A percentile compares a stretch with the other conserved stretches of the same genome.
phyloP scores from a whole-genome alignment of 2,113 vertebrate species.

The Origma solitaria region DNA sequence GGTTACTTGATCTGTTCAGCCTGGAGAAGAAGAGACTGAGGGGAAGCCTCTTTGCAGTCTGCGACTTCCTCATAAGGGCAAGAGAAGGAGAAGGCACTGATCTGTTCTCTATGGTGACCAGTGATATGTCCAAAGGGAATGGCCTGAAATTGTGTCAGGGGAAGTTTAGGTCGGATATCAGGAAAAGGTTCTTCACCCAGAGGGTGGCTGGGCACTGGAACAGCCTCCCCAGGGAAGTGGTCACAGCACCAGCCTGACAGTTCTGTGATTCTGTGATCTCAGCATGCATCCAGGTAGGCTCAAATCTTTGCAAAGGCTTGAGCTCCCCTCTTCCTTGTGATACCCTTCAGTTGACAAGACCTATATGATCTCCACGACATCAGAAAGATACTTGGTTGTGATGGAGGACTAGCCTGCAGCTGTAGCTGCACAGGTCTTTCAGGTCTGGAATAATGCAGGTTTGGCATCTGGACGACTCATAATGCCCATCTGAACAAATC shows the following conservation, averaged over 20 bases:
- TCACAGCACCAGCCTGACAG: neutral
- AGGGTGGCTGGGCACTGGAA: neutral
- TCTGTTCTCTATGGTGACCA: neutral
- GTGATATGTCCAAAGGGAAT: neutral
- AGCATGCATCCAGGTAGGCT: neutral
- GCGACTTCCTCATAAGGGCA: neutral
- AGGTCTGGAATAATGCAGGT: neutral
- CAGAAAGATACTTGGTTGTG: neutral
- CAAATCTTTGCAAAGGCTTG: neutral
- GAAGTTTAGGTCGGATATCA: no score
- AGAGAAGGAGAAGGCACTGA: neutral
- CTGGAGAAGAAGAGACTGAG: neutral
- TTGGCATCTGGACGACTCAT: neutral
- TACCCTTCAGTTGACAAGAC: neutral
- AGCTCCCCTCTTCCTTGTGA: neutral
- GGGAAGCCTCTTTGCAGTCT: rapidly evolving
- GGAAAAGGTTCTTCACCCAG: neutral
- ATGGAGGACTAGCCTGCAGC: neutral
- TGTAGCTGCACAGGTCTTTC: neutral
- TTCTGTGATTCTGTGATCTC: neutral
- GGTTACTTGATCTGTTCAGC: neutral
- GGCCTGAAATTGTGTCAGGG: neutral
- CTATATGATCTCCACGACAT: neutral
- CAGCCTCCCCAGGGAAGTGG: neutral
- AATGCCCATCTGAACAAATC: neutral